A percentile compares a stretch with the other conserved stretches of the same genome.
Conservation (phyloP, 2,113 vertebrate species). For the Lichenostomus cassidix region DNA sequence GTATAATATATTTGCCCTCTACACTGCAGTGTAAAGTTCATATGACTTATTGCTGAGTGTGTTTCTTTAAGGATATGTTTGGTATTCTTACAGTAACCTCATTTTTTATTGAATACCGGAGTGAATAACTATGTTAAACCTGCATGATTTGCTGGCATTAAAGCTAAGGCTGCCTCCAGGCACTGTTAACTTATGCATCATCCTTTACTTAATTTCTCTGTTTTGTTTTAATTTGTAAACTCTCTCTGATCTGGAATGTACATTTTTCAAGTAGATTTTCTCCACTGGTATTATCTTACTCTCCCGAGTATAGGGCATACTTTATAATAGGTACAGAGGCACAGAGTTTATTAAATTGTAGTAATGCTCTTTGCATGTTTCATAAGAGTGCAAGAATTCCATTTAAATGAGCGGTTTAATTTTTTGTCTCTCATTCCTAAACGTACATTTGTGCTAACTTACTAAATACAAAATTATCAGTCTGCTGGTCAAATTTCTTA, state of each 20-base stretch:
- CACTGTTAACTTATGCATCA: conserved; percentile 49
- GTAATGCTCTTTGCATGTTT: background rate
- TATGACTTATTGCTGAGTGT: background rate
- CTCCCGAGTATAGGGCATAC: conserved; percentile 19
- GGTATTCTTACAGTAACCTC: conserved; percentile 31
- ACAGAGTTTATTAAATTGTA: conserved; percentile 43
- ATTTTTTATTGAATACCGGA: conserved; percentile 56
- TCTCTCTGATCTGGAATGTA: conserved; percentile 36
- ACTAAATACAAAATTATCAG: background rate
- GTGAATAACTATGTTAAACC: conserved; percentile 44
- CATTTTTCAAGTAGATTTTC: conserved; percentile 53
- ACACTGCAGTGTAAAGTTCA: background rate
- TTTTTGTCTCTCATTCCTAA: background rate
- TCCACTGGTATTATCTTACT: conserved; percentile 30
- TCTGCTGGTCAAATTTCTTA: background rate
- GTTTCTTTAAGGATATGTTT: conserved; percentile 41
- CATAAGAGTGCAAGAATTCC: background rate
- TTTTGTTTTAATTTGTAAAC: conserved; percentile 73
- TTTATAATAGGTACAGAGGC: conserved; percentile 35
- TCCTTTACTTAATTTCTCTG: conserved; percentile 65
- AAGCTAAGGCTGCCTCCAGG: conserved; percentile 54
- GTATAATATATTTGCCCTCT: background rate
- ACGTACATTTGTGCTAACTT: background rate
- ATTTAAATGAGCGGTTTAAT: background rate
- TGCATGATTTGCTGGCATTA: conserved; percentile 54